Evolutionary conservation across 2,888 invertebrate species (phyloP), one percentile per base, ranked within the genome.

Genomic region (Amblyjoppa proteus): DNA sequence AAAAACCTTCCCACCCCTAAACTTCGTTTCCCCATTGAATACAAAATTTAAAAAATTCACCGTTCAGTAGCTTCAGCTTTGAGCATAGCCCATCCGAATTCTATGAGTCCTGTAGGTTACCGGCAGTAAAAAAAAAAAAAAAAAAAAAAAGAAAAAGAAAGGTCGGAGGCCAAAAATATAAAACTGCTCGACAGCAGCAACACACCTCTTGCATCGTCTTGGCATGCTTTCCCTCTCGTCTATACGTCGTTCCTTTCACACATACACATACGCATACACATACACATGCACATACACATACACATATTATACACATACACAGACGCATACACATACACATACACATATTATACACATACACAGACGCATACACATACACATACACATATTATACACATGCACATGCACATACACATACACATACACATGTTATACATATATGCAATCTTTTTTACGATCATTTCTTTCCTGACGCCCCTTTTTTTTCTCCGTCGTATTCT

Each of bases 401-500:
- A 28, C 28, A 28, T 28, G 4, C 28, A 31, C 28, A 31, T 73
- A 38, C 7, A 38, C 6, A 38, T 2, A 7, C 7, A 38, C 38
- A 38, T 38, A 38, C 7, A 38, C 5, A 41, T 3, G 11, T 11
- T 73, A 71, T 41, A 13, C 61, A 38, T 61, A 28, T 16, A 38
- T 45, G 49, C 20, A n/a, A 38, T 73, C 41, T 61, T 51, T 66
- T 51, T 51, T 66, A 5, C 66, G 16, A 51, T 73, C 73, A 81
- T 80, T 87, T 83, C 84, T 83, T 81, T 74, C 58, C 45, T n/a
- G 53, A 51, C 31, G 81, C 34, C 82, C 58, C 28, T 73, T 58
- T 28, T 81, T 69, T 75, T 69, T 75, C 31, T 61, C 38, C 20
- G 61, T 70, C 9, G 9, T n/a, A 41, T 64, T 34, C 56, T 71